A percentile compares a stretch with the other conserved stretches of the same genome.
These are phyloP conservation scores for Drosophila bocqueti DNA, from an alignment of 1,140 invertebrate species.

Conservation along the genomic window DNA sequence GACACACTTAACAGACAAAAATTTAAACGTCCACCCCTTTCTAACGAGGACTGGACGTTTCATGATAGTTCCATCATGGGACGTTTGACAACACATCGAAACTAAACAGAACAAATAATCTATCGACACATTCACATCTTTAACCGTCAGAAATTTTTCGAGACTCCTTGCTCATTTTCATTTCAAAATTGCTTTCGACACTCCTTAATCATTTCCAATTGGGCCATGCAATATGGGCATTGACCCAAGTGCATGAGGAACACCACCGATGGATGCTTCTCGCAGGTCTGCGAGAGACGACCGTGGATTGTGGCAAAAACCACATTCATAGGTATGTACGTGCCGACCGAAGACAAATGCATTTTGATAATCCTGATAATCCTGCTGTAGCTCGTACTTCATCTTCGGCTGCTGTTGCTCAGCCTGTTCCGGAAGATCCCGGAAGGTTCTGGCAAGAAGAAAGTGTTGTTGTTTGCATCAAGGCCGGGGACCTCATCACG, in stretches of 20 bases:
- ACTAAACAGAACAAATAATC: no score
- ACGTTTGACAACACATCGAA: no score
- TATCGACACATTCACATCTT: no score
- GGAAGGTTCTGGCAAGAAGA: neutral
- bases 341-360: slow-evolving; percentile 39
- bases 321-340: slow-evolving; percentile 42
- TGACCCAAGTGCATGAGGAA: slow-evolving; percentile 55
- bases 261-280: slow-evolving; percentile 40
- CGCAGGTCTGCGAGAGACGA: slow-evolving; percentile 35
- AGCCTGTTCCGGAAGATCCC: no score
- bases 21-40: no score
- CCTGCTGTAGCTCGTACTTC: neutral
- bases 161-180: no score
- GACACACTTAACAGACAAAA: no score
- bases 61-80: no score
- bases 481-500: neutral
- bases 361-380: neutral
- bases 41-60: no score
- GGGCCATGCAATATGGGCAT: slow-evolving; percentile 56
- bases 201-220: neutral
- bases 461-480: slow-evolving; percentile 1
- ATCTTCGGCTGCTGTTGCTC: neutral
- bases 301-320: slow-evolving; percentile 48
- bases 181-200: neutral
- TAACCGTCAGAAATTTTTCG: no score